phyloP scores from a whole-genome alignment of 2,888 invertebrate genomes.

The Habroteleia sp. region DNA sequence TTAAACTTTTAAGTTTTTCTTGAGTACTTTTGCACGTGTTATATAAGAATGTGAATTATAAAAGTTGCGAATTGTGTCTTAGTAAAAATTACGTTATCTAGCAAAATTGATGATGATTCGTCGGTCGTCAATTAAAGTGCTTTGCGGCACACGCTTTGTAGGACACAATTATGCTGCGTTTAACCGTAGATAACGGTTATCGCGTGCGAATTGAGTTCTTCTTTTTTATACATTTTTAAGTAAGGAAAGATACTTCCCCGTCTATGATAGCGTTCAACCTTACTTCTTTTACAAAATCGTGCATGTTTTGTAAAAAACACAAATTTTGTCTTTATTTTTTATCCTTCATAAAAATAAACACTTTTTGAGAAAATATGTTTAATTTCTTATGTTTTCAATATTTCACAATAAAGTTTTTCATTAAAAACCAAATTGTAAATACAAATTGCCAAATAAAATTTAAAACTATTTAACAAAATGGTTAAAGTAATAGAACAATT shows the following conservation, averaged over 20 bases:
- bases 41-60: neutral
- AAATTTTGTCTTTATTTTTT: no score
- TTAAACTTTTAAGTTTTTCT: no score
- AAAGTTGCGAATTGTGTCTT: slow-evolving; percentile 33
- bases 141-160: slow-evolving; percentile 61
- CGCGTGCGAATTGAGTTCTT: slow-evolving; percentile 62
- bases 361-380: no score
- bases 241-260: slow-evolving; percentile 51
- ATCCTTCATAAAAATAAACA: no score
- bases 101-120: slow-evolving; percentile 56
- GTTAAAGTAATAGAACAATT: no score
- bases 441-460: no score
- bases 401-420: no score
- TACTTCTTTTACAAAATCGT: slow-evolving; percentile 22
- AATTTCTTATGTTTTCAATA: no score
- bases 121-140: slow-evolving; percentile 31
- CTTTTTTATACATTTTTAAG: slow-evolving; percentile 47
- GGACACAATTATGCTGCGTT: slow-evolving; percentile 65
- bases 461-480: no score
- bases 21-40: no score
- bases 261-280: slow-evolving; percentile 54
- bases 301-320: no score
- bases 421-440: no score
- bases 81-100: slow-evolving; percentile 60
- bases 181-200: slow-evolving; percentile 69